Conservation (phyloP, 2,113 vertebrate genomes). For the Jaculus jaculus region DNA sequence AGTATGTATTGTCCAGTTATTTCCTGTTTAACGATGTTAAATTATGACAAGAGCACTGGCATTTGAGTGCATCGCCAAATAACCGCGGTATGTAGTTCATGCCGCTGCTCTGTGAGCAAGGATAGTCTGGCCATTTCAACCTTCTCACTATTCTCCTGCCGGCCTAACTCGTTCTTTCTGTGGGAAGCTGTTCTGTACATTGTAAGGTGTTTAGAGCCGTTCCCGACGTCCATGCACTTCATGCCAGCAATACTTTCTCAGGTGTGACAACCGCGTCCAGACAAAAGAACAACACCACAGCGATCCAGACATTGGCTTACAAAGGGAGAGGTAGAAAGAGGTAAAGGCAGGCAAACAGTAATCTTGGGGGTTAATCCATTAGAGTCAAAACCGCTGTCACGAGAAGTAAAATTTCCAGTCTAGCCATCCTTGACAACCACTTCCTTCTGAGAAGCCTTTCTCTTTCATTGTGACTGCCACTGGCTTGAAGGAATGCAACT, state of each 20-base stretch:
- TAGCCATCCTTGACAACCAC: conserved; percentile 78
- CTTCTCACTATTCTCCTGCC: background rate
- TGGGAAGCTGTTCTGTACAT: background rate
- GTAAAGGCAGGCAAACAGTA: conserved; percentile 57
- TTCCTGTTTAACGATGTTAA: conserved; percentile 18
- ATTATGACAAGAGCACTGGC: background rate
- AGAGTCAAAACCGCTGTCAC: conserved; percentile 76
- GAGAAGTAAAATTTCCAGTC: conserved; percentile 76
- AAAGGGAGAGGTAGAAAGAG: conserved; percentile 46
- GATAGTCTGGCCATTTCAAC: background rate
- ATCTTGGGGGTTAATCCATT: conserved; percentile 72
- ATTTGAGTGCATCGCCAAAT: background rate
- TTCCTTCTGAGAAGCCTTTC: conserved; percentile 68
- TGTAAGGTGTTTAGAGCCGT: background rate
- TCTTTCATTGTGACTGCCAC: conserved; percentile 73
- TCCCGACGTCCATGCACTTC: background rate
- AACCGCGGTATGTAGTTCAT: background rate
- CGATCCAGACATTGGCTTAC: conserved; percentile 52
- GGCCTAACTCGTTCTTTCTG: background rate
- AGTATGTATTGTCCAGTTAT: background rate
- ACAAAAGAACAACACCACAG: conserved; percentile 47
- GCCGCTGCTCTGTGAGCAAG: background rate
- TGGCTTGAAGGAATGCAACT: conserved; percentile 75
- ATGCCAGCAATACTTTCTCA: background rate
- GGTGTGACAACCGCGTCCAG: conserved; percentile 55